Conservation (phyloP, 2,888 invertebrate genomes). For the Thereva nobilitata region DNA sequence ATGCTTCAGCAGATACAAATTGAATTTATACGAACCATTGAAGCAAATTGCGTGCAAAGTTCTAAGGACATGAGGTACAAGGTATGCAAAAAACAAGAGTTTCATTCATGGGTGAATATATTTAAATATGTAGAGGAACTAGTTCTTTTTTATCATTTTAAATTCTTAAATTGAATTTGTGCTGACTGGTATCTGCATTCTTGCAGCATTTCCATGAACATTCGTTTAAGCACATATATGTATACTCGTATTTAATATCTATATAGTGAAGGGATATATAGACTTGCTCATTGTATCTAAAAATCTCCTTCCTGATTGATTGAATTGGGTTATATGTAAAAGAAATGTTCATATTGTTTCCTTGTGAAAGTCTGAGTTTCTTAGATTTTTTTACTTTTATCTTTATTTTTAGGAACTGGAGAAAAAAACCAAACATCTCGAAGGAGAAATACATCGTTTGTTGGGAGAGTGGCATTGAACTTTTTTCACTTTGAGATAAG, state of each 20-base stretch:
- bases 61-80: neutral
- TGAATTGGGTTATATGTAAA: too few relatives aligned
- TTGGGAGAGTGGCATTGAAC: neutral
- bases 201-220: too few relatives aligned
- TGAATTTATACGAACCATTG: conserved; percentile 33
- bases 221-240: too few relatives aligned
- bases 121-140: too few relatives aligned
- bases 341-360: neutral
- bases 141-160: too few relatives aligned
- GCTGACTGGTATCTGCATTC: too few relatives aligned
- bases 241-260: too few relatives aligned
- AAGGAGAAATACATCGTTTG: neutral
- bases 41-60: neutral
- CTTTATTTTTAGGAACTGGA: conserved; percentile 6
- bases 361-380: neutral
- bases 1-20: conserved; percentile 44
- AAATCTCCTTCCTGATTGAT: too few relatives aligned
- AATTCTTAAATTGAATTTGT: too few relatives aligned
- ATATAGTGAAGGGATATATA: too few relatives aligned
- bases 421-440: neutral
- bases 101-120: neutral
- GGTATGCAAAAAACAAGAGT: neutral
- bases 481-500: too few relatives aligned
- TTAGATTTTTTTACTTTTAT: neutral
- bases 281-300: too few relatives aligned